phyloP scores from a whole-genome alignment of 2,888 invertebrate genomes.

The Polydrusus pterygomalis region DNA sequence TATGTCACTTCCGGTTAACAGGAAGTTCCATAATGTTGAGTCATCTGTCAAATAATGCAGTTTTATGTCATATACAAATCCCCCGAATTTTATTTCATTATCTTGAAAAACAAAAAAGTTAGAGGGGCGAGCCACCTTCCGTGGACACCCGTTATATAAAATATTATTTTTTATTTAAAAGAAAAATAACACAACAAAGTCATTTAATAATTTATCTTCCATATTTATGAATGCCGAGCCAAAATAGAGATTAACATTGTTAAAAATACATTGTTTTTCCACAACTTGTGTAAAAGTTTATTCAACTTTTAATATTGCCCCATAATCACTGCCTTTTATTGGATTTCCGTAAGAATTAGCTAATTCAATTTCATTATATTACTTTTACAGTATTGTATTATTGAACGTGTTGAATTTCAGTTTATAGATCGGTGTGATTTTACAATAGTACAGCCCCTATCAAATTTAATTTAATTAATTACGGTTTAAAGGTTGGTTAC shows the following conservation, averaged over 20 bases:
- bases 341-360: conserved; percentile 35
- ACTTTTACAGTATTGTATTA: conserved; percentile 29
- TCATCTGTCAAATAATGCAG: no score
- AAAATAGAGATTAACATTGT: conserved; percentile 22
- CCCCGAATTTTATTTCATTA: no score
- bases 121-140: no score
- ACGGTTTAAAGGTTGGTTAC: no score
- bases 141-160: no score
- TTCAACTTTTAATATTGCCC: conserved; percentile 38
- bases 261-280: conserved; percentile 23
- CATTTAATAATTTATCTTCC: conserved; percentile 38
- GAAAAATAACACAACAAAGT: conserved; percentile 31
- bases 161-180: conserved; percentile 28
- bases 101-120: no score
- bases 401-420: conserved; percentile 8
- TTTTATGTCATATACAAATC: no score
- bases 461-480: no score
- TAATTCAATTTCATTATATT: conserved; percentile 42
- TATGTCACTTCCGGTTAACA: no score
- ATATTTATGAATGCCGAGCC: conserved; percentile 28
- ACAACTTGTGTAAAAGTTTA: conserved; percentile 20
- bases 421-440: background rate
- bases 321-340: conserved; percentile 33
- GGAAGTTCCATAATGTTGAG: no score
- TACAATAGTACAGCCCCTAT: background rate